Conservation (phyloP, 2,113 vertebrate genomes). For the Gnathonemus echidnorhynchus region DNA sequence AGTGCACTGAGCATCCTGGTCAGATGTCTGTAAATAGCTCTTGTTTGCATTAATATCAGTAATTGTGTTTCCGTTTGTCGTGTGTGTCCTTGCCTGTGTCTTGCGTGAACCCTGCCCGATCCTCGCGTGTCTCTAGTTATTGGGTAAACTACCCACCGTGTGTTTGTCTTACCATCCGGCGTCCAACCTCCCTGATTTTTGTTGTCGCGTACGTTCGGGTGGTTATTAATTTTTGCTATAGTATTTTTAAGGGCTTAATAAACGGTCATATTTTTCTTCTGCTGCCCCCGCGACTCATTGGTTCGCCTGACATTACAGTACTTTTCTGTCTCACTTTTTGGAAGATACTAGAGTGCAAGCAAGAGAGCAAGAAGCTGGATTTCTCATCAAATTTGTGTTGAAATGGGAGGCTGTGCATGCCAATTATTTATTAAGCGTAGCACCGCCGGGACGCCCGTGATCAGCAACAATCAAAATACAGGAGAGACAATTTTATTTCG, state of each 20-base stretch:
- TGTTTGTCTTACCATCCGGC: neutral
- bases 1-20: neutral
- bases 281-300: neutral
- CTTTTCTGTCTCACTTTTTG: neutral
- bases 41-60: neutral
- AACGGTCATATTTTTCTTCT: neutral
- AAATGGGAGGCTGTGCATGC: neutral
- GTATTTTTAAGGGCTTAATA: neutral
- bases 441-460: neutral
- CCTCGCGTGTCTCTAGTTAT: neutral
- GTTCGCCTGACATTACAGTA: neutral
- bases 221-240: neutral
- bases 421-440: neutral
- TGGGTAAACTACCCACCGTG: neutral
- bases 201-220: neutral
- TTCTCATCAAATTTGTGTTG: neutral
- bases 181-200: neutral
- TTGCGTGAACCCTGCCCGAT: neutral
- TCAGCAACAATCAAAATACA: neutral
- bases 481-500: neutral
- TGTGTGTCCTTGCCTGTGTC: neutral
- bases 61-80: neutral
- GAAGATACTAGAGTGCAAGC: neutral
- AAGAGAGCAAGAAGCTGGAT: neutral
- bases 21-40: neutral